These are phyloP conservation scores for Eurosta solidaginis DNA, from an alignment of 1,140 invertebrate genomes.

Conservation along the genomic window DNA sequence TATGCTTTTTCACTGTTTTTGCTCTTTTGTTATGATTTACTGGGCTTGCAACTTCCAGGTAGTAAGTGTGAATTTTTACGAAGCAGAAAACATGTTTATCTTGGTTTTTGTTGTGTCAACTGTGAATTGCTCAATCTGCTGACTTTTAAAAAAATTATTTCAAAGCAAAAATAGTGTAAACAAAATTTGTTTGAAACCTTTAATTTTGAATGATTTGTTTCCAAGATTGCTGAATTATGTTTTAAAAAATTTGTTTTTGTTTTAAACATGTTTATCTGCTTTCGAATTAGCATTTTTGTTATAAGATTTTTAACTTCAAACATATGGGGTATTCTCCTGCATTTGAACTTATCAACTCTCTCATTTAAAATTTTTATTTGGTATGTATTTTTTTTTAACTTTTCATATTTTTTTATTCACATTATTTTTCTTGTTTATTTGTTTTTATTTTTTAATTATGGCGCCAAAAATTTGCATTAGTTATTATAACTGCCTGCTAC, in stretches of 20 bases:
- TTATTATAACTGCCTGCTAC: not conserved
- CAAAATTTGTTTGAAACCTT: not conserved
- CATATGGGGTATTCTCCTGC: not conserved
- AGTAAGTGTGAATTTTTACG: not conserved
- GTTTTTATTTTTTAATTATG: not conserved
- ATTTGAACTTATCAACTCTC: not conserved
- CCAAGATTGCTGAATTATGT: not conserved
- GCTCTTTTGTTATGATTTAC: not conserved
- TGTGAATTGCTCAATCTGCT: too few species aligned
- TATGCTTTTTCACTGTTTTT: not conserved
- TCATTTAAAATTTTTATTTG: not conserved
- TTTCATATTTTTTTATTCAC: not conserved
- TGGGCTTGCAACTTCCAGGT: not conserved
- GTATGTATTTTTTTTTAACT: not conserved
- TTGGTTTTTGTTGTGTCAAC: too few species aligned
- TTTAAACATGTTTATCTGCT: not conserved
- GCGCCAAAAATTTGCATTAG: not conserved
- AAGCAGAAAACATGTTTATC: too few species aligned
- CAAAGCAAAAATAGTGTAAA: not conserved
- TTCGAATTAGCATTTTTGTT: not conserved
- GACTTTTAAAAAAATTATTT: not conserved
- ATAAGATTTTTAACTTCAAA: not conserved
- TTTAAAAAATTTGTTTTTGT: slow-evolving; percentile 11
- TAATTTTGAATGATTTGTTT: not conserved
- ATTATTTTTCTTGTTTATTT: not conserved